Conservation (phyloP, 2,113 vertebrate species). For the Aptenodytes forsteri region DNA sequence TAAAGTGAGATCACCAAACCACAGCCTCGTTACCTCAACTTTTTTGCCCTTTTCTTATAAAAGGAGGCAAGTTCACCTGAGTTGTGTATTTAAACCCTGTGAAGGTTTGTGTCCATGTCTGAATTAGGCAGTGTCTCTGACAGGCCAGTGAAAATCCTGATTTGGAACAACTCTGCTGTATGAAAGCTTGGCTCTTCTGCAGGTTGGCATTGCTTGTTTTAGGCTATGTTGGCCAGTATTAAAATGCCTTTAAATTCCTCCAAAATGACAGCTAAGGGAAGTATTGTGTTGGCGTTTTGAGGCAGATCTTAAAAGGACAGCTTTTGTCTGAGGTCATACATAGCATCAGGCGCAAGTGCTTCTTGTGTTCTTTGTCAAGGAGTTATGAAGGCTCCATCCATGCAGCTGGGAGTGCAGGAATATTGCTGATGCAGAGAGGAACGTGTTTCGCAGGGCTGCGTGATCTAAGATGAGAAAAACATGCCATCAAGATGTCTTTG, state of each 20-base stretch:
- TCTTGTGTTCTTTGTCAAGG: neutral
- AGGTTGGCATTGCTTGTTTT: neutral
- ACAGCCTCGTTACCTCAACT: neutral
- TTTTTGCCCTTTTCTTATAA: neutral
- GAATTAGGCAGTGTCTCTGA: neutral
- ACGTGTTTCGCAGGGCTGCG: neutral
- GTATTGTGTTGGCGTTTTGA: neutral
- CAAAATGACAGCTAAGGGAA: neutral
- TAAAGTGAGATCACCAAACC: neutral
- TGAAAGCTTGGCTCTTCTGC: neutral
- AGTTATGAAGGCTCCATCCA: neutral
- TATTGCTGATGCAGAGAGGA: neutral
- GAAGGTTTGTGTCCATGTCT: neutral
- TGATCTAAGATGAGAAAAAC: neutral
- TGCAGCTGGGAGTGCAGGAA: neutral
- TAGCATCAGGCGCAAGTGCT: neutral
- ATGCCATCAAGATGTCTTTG: neutral
- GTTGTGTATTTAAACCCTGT: neutral
- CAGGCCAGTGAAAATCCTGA: neutral
- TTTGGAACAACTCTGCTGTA: neutral
- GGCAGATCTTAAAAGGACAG: neutral
- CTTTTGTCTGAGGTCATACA: neutral
- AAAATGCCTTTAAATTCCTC: slow-evolving; percentile 8
- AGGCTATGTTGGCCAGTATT: neutral
- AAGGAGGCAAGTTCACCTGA: neutral